A percentile compares a stretch with the other conserved stretches of the same genome.
Conservation (phyloP, 2,888 invertebrate genomes). For the Microdon myrmicae region DNA sequence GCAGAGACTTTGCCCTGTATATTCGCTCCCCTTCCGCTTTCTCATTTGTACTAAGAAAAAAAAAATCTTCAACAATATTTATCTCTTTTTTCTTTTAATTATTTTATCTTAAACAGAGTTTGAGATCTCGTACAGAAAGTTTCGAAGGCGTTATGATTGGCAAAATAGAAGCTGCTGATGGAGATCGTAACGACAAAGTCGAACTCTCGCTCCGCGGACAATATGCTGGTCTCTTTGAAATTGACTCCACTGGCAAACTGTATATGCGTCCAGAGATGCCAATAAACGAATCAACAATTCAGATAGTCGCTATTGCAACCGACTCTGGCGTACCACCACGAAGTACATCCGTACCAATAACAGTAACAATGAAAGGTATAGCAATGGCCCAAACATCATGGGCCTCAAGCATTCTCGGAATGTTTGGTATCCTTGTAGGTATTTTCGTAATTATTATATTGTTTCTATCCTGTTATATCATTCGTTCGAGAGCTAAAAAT, state of each 20-base stretch:
- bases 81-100: no score
- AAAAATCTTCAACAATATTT: no score
- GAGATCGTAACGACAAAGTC: conserved; percentile 81
- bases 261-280: conserved; percentile 70
- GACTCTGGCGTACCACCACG: conserved; percentile 88
- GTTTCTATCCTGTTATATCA: conserved; percentile 80
- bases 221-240: conserved; percentile 70
- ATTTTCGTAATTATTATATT: conserved; percentile 80
- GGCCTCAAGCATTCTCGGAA: conserved; percentile 67
- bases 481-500: conserved; percentile 70
- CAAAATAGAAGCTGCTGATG: conserved; percentile 86
- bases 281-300: conserved; percentile 72
- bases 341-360: conserved; percentile 76
- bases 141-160: conserved; percentile 69
- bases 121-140: conserved; percentile 59
- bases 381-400: conserved; percentile 67
- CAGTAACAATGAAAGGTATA: conserved; percentile 71
- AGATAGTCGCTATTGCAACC: conserved; percentile 83
- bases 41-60: no score
- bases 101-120: conserved; percentile 58
- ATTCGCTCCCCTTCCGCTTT: no score
- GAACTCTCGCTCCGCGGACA: conserved; percentile 78
- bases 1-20: no score
- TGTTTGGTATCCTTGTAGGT: conserved; percentile 78
- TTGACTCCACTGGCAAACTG: conserved; percentile 70